Evolutionary conservation across 2,113 vertebrate genomes (phyloP), one percentile per base, ranked within the genome.

Genomic region (Salvelinus alpinus): DNA sequence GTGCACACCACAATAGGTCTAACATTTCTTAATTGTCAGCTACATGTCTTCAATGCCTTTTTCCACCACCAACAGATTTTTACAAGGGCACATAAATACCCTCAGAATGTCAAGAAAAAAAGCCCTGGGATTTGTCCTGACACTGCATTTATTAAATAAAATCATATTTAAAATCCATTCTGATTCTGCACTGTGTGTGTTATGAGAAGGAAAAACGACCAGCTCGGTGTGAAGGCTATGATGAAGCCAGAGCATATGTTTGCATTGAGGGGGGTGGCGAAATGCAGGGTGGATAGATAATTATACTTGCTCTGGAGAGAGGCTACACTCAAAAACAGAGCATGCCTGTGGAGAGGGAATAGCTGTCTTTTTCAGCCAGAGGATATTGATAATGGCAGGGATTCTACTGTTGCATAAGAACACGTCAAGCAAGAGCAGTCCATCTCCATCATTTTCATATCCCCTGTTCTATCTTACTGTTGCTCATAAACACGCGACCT

Each of bases 21-120:
- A 75, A 71, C 54, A 18, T 86, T 82, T 79, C 78, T 69, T 75
- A 64, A 75, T 72, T 54, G 51, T 13, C 51, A 54, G 51, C 12
- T 20, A 20, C 54, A 57, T 57, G 62, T 3, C 27, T 68, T n/a
- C 24, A 29, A 16, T 34, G 14, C 31, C 29, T 38, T 68, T 73
- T 66, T 44, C 69, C 20, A 74, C 60, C 20, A 74, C 73, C 71
- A 57, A 74, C 72, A 44, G 38, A 51, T 77, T 62, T 47, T 64
- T 71, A 51, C 75, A 78, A 84, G 69, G 71, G 64, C 71, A 84
- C 69, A 77, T 69, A 71, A 16, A 69, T 54, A 29, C 14, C 20
- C 24, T 54, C n/a, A 64, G 44, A 47, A 70, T 48, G 72, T 22
- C 24, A 22, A 69, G 64, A 25, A 20, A 20, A 20, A 57, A 57